phyloP scores from a whole-genome alignment of 2,113 vertebrate genomes.

The Cettia cetti region DNA sequence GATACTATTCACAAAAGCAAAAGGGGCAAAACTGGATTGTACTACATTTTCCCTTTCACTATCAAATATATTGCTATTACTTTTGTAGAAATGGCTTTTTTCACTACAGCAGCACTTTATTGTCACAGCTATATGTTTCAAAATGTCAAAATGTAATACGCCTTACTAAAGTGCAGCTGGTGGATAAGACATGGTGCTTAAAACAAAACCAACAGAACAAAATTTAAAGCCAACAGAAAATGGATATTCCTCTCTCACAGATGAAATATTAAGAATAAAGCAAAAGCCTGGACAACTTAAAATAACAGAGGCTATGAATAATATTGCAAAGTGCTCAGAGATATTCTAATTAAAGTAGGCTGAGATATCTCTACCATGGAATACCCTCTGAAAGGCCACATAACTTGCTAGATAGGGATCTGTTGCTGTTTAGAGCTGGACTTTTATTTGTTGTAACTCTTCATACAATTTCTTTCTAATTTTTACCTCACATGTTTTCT shows the following conservation, averaged over 20 bases:
- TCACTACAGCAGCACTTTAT: background rate
- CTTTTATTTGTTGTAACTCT: background rate
- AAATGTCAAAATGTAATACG: background rate
- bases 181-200: background rate
- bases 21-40: background rate
- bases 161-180: background rate
- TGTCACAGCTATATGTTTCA: background rate
- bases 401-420: background rate
- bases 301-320: background rate
- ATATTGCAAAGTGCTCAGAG: background rate
- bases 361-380: background rate
- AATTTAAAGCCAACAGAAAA: background rate
- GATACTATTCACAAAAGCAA: background rate
- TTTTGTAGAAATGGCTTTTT: background rate
- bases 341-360: background rate
- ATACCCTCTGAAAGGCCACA: background rate
- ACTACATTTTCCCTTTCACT: background rate
- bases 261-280: background rate
- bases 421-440: background rate
- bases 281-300: background rate
- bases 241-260: background rate
- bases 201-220: background rate
- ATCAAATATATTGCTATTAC: background rate
- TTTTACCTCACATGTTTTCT: background rate
- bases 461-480: background rate